phyloP scores from a whole-genome alignment of 2,113 vertebrate genomes.

The Cyprinodon tularosa region DNA sequence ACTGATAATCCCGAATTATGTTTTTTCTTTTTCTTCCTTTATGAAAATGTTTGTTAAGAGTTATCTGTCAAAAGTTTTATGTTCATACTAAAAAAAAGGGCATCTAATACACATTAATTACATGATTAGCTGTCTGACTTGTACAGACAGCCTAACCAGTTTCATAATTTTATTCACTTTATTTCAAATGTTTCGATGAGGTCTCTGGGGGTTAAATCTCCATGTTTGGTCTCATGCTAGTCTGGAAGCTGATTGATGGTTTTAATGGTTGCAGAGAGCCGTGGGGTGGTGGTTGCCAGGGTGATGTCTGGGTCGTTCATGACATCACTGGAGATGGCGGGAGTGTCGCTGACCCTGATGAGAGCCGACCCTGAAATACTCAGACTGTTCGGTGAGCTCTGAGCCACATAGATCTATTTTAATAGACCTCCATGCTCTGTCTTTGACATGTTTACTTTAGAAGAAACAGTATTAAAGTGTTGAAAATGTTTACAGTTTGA shows the following conservation, averaged over 20 bases:
- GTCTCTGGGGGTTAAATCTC: not conserved
- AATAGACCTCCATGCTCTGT: not conserved
- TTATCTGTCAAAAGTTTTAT: too few relatives aligned
- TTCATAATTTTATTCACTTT: not conserved
- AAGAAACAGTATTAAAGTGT: not conserved
- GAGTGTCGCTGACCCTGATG: slow-evolving; percentile 90
- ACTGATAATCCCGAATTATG: too few relatives aligned
- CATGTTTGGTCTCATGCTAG: not conserved
- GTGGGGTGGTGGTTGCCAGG: slow-evolving; percentile 78
- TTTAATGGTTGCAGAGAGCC: slow-evolving; percentile 76
- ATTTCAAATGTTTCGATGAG: not conserved
- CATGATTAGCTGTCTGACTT: too few relatives aligned
- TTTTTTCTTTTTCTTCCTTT: too few relatives aligned
- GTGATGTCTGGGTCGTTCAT: slow-evolving; percentile 91
- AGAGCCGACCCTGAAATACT: slow-evolving; percentile 79
- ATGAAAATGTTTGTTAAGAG: too few relatives aligned
- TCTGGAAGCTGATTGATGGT: not conserved
- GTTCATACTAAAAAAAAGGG: too few relatives aligned
- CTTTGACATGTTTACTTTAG: not conserved
- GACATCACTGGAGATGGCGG: slow-evolving; percentile 94
- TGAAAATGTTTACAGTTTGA: not conserved
- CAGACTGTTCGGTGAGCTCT: slow-evolving; percentile 76
- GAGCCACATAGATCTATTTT: not conserved
- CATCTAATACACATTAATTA: too few relatives aligned
- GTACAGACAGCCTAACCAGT: too few relatives aligned